A percentile compares a stretch with the other conserved stretches of the same genome.
These are phyloP conservation scores for Dendrolimus pini DNA, from an alignment of 2,888 invertebrate genomes.

Conservation along the genomic window DNA sequence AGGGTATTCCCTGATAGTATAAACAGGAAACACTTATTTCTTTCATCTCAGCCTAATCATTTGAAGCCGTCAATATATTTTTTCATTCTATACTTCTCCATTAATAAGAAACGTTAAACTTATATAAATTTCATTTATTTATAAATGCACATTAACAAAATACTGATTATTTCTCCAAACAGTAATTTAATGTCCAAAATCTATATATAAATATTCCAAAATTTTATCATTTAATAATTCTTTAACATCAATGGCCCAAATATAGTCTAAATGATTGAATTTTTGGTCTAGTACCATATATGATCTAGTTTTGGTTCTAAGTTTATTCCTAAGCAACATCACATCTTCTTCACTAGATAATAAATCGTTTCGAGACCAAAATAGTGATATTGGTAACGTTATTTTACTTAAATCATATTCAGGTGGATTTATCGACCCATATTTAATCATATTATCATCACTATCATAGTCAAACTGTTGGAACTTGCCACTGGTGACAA, in stretches of 20 bases:
- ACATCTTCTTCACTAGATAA: conserved; percentile 81
- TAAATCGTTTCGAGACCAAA: conserved; percentile 83
- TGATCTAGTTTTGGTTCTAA: conserved; percentile 67
- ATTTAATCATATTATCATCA: conserved; percentile 69
- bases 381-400: conserved; percentile 78
- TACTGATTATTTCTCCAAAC: too few species aligned
- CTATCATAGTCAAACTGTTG: conserved; percentile 83
- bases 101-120: too few species aligned
- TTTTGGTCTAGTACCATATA: conserved; percentile 75
- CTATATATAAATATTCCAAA: conserved; percentile 25
- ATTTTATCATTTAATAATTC: conserved; percentile 75
- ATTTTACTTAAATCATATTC: conserved; percentile 78
- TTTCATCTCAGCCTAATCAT: too few species aligned
- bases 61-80: too few species aligned
- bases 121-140: too few species aligned
- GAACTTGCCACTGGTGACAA: conserved; percentile 73
- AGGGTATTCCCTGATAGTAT: too few species aligned
- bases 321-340: conserved; percentile 50
- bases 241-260: conserved; percentile 79
- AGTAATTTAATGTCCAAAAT: too few species aligned
- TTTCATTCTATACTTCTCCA: too few species aligned
- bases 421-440: conserved; percentile 76
- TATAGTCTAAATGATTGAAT: conserved; percentile 85
- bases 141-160: too few species aligned
- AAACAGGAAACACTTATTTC: too few species aligned